Evolutionary conservation across 2,888 invertebrate genomes (phyloP).

Genomic region (Plebejus anna): DNA sequence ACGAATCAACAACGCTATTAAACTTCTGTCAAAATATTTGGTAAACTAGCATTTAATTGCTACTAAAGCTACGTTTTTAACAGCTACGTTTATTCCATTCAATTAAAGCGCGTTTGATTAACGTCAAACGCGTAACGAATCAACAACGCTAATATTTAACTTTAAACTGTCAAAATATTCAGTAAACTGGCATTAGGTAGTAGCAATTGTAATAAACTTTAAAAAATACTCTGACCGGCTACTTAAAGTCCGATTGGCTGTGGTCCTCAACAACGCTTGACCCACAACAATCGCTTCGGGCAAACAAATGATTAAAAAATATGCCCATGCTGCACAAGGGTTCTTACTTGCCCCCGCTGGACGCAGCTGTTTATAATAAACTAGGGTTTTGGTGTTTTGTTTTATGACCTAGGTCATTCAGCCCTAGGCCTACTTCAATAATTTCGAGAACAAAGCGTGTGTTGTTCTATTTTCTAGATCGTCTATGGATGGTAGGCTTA

Average conservation of each 20-base stretch:
- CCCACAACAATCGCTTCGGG: slow-evolving; percentile 53
- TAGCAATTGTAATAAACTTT: background rate
- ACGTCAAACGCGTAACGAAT: background rate
- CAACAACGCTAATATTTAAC: background rate
- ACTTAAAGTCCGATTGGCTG: background rate
- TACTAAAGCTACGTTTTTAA: too few species aligned
- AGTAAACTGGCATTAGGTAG: background rate
- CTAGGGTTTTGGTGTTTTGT: slow-evolving; percentile 38
- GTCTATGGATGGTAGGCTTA: background rate
- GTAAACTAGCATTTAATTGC: background rate
- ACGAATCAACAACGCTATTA: background rate
- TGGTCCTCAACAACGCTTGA: slow-evolving; percentile 43
- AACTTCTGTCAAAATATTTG: background rate
- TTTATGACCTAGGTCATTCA: slow-evolving; percentile 28
- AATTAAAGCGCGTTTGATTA: background rate
- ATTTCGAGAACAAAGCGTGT: slow-evolving; percentile 22
- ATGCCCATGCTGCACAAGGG: slow-evolving; percentile 40
- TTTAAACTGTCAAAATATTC: background rate
- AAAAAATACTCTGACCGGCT: background rate
- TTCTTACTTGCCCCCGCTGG: slow-evolving; percentile 41
- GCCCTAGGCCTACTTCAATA: slow-evolving; percentile 29
- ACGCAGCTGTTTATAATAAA: slow-evolving; percentile 47
- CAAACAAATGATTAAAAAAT: slow-evolving; percentile 61
- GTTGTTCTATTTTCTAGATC: slow-evolving; percentile 26
- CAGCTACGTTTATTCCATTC: too few species aligned